These are phyloP conservation scores for Nylanderia fulva DNA, from an alignment of 1,140 invertebrate genomes.

Conservation along the genomic window DNA sequence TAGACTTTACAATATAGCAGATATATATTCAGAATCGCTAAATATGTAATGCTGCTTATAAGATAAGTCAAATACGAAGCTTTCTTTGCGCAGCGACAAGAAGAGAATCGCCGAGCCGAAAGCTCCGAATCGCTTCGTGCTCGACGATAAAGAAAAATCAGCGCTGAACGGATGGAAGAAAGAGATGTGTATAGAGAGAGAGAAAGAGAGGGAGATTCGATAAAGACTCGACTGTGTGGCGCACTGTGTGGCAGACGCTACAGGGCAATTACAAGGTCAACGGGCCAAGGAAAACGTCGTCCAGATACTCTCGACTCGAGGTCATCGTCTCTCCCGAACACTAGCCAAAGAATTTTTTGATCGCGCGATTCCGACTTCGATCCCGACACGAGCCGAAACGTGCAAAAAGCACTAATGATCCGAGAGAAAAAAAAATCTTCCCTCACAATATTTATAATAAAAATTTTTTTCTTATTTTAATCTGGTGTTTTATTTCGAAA, in stretches of 20 bases:
- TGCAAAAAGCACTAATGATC: conserved; percentile 25
- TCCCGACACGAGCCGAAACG: conserved; percentile 26
- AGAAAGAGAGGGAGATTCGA: conserved; percentile 22
- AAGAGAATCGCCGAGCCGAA: conserved; percentile 36
- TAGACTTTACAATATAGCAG: neutral
- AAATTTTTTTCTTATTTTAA: neutral
- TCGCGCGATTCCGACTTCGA: conserved; percentile 25
- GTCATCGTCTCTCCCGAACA: conserved; percentile 68
- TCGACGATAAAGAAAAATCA: conserved; percentile 53
- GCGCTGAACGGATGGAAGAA: neutral
- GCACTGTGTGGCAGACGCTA: conserved; percentile 60
- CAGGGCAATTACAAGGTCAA: conserved; percentile 75
- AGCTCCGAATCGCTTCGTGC: conserved; percentile 28
- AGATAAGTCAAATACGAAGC: neutral
- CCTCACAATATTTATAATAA: neutral
- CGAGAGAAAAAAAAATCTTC: neutral
- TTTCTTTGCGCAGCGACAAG: conserved; percentile 3
- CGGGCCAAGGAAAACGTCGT: conserved; percentile 75
- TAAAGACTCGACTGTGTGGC: conserved; percentile 61
- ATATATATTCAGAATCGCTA: too few relatives aligned
- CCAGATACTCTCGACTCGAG: conserved; percentile 73
- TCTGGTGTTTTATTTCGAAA: neutral
- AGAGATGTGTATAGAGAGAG: neutral
- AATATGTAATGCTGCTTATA: neutral
- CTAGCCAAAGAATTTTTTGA: conserved; percentile 71